phyloP scores from a whole-genome alignment of 2,797 vertebrate genomes.

The Neomorphus geoffroyi region DNA sequence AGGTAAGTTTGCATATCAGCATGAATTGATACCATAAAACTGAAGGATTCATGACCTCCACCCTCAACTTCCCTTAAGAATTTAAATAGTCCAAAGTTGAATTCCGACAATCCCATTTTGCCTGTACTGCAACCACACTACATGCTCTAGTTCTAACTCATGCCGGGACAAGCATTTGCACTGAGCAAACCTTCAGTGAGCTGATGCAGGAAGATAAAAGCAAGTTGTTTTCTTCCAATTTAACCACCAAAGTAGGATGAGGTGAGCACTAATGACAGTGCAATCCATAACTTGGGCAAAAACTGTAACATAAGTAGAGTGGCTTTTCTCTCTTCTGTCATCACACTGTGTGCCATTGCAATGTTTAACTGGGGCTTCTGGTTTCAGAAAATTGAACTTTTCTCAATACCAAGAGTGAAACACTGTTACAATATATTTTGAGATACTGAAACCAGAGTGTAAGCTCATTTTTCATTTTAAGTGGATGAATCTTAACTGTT shows the following conservation, averaged over 20 bases:
- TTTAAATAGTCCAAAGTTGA: not conserved
- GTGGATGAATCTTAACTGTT: not conserved
- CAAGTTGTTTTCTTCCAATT: not conserved
- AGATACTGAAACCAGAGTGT: not conserved
- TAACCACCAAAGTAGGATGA: not conserved
- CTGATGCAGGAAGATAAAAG: not conserved
- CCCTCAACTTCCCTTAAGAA: not conserved
- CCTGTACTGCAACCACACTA: not conserved
- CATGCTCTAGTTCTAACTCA: not conserved
- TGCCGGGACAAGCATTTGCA: not conserved
- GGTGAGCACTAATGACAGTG: not conserved
- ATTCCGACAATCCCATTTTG: not conserved
- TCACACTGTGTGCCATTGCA: not conserved
- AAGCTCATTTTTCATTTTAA: not conserved
- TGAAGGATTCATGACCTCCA: not conserved
- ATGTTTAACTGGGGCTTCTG: not conserved
- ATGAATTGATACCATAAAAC: not conserved
- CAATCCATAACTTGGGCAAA: not conserved
- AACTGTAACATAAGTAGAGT: not conserved
- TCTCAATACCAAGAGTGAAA: not conserved
- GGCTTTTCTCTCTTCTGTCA: constrained; percentile 37
- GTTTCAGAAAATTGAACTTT: constrained; percentile 42
- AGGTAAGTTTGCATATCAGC: not conserved
- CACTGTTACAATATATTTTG: not conserved
- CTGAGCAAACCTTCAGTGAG: not conserved